phyloP scores from a whole-genome alignment of 2,113 vertebrate species.

The Aegithalos caudatus region DNA sequence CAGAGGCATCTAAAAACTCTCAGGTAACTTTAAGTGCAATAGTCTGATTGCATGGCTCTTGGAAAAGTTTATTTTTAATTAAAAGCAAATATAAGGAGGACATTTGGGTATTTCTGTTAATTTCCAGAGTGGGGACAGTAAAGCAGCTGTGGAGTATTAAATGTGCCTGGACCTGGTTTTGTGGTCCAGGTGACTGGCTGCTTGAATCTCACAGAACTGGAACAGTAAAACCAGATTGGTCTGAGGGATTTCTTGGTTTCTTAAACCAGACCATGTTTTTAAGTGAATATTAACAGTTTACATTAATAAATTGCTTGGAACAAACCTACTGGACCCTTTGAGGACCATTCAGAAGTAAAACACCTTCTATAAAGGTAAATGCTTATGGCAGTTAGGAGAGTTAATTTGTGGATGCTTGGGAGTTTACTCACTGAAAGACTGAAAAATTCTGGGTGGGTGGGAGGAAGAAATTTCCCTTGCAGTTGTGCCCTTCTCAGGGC shows the following conservation, averaged over 20 bases:
- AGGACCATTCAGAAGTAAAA: not conserved
- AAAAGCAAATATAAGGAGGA: not conserved
- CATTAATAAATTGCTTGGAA: not conserved
- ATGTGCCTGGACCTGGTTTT: not conserved
- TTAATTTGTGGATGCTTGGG: not conserved
- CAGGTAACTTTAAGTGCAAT: constrained; percentile 78
- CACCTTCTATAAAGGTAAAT: not conserved
- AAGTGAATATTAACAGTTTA: not conserved
- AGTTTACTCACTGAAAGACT: not conserved
- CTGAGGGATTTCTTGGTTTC: not conserved
- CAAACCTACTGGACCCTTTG: not conserved
- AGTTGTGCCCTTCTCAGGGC: not conserved
- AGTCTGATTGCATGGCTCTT: not conserved
- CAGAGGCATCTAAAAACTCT: constrained; percentile 86
- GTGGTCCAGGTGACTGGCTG: not conserved
- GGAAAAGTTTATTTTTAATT: not conserved
- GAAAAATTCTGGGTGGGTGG: not conserved
- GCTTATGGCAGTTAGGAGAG: not conserved
- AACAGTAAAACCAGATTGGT: not conserved
- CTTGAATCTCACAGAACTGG: not conserved
- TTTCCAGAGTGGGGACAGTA: not conserved
- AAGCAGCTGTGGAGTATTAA: not conserved
- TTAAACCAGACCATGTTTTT: not conserved
- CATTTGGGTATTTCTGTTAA: not conserved
- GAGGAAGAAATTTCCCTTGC: not conserved